Evolutionary conservation across 2,888 invertebrate genomes (phyloP).

Genomic region (Mantis religiosa): DNA sequence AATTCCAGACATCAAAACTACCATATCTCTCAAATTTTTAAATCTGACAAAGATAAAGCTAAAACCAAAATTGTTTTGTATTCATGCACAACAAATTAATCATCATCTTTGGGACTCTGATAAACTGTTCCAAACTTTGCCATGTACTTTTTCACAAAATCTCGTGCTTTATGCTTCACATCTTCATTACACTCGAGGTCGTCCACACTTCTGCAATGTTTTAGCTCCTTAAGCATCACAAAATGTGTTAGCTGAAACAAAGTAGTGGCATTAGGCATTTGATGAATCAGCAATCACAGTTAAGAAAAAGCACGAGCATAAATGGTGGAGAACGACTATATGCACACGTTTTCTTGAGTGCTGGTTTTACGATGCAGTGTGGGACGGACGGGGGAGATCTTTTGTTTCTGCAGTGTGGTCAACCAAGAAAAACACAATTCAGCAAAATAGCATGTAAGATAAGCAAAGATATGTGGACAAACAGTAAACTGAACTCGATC

Average conservation of each 20-base stretch:
- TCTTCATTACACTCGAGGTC: constrained; percentile 84
- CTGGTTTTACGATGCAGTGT: too few species aligned
- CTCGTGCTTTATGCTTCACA: constrained; percentile 90
- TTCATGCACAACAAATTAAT: constrained; percentile 35
- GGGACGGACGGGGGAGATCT: too few species aligned
- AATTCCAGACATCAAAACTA: neutral
- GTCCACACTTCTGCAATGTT: constrained; percentile 82
- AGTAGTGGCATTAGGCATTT: too few species aligned
- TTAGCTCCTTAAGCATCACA: constrained; percentile 91
- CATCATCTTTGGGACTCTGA: constrained; percentile 63
- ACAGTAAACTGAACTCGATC: too few species aligned
- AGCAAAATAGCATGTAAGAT: too few species aligned
- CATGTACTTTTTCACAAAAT: constrained; percentile 95
- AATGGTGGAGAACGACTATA: too few species aligned
- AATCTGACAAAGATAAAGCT: neutral
- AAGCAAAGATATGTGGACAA: too few species aligned
- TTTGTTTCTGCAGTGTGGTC: too few species aligned
- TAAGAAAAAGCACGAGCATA: neutral
- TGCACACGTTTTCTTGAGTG: too few species aligned
- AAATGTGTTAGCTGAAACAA: constrained; percentile 82
- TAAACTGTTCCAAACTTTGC: constrained; percentile 84
- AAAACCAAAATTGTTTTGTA: neutral
- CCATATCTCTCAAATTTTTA: neutral
- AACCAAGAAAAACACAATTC: too few species aligned
- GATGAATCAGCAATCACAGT: too few species aligned